Percentiles rank a stretch among this genome's conserved stretches.
phyloP scores from a whole-genome alignment of 2,888 invertebrate species.

The Oscheius onirici region DNA sequence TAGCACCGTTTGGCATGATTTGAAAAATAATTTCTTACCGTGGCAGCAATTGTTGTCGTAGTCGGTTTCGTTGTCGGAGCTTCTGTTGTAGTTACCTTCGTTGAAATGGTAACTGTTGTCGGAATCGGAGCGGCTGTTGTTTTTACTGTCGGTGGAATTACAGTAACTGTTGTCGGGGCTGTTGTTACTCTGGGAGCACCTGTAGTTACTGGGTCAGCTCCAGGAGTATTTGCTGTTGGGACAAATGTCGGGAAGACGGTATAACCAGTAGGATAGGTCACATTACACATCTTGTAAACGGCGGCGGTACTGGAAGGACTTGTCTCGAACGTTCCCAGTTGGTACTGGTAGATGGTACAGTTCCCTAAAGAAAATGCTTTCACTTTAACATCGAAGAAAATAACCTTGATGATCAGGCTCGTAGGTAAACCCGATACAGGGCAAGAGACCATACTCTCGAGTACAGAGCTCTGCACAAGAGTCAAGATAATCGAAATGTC shows the following conservation, averaged over 20 bases:
- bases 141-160: background rate
- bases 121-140: background rate
- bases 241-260: background rate
- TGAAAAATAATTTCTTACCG: background rate
- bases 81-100: background rate
- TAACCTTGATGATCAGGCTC: conserved; percentile 27
- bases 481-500: conserved; percentile 25
- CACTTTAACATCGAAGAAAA: background rate
- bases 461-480: conserved; percentile 28
- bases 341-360: conserved; percentile 34
- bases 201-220: background rate
- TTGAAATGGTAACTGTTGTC: background rate
- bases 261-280: background rate
- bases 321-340: conserved; percentile 7
- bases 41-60: background rate
- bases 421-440: conserved; percentile 30
- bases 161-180: background rate
- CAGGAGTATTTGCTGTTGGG: background rate
- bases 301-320: background rate
- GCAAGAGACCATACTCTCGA: conserved; percentile 25
- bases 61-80: background rate
- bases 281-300: conserved; percentile 25
- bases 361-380: conserved; percentile 14
- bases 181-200: background rate
- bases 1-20: too few species aligned